Percentiles rank a stretch among this genome's conserved stretches.
Evolutionary conservation across 2,113 vertebrate species (phyloP).

Genomic region (Enhydra lutris): DNA sequence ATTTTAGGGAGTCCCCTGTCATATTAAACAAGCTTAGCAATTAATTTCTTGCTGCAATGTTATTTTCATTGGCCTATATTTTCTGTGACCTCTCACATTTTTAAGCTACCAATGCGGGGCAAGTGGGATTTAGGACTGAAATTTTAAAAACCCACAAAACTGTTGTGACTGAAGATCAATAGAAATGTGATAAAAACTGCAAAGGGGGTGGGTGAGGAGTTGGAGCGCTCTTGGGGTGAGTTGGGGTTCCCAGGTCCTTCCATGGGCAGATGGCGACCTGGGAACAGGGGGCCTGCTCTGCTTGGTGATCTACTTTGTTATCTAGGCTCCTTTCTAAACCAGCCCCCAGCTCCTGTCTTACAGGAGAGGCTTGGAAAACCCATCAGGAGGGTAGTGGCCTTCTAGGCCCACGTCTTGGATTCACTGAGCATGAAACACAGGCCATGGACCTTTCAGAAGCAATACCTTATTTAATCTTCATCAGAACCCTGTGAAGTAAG

Average conservation of each 20-base stretch:
- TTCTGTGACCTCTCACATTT: conserved; percentile 83
- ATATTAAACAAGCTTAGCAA: conserved; percentile 87
- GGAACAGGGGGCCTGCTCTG: not conserved
- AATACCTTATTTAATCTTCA: conserved; percentile 33
- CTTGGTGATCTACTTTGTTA: not conserved
- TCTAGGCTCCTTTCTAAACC: not conserved
- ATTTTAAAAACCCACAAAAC: conserved; percentile 37
- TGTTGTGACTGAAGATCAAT: conserved; percentile 47
- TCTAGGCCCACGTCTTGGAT: not conserved
- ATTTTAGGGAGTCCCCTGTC: conserved; percentile 88
- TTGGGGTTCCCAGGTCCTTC: not conserved
- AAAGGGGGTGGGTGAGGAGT: not conserved
- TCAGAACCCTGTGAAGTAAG: not conserved
- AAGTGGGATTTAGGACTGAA: conserved; percentile 78
- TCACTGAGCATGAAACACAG: not conserved
- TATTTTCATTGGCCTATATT: conserved; percentile 88
- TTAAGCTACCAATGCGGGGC: conserved; percentile 78
- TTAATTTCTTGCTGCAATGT: conserved; percentile 88
- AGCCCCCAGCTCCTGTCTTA: not conserved
- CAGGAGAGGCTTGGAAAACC: not conserved
- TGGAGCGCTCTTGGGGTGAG: conserved; percentile 22
- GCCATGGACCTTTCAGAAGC: not conserved
- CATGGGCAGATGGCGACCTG: not conserved
- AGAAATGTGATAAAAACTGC: conserved; percentile 6
- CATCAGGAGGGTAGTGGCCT: not conserved